Evolutionary conservation across 2,888 invertebrate genomes (phyloP).

Genomic region (Tenthredo distinguenda): DNA sequence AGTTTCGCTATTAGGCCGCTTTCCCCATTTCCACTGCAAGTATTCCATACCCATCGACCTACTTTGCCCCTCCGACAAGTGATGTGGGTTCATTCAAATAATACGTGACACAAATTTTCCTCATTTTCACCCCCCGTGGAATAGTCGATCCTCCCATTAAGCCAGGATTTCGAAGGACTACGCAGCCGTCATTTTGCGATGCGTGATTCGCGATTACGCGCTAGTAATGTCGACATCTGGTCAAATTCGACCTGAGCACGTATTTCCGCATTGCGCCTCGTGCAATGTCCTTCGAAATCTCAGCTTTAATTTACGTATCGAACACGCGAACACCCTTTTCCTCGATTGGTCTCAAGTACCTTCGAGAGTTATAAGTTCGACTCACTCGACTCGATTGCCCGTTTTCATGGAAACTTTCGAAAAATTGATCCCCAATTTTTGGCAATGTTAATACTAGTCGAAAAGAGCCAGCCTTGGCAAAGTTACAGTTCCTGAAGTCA

Average conservation of each 20-base stretch:
- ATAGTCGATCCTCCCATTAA: not conserved
- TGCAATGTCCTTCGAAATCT: not conserved
- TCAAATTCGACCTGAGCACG: not conserved
- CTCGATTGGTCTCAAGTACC: not conserved
- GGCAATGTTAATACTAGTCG: not conserved
- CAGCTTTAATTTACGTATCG: not conserved
- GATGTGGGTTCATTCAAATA: not conserved
- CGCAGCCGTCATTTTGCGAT: not conserved
- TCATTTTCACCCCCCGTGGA: not conserved
- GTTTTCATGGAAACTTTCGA: not conserved
- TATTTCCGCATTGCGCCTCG: not conserved
- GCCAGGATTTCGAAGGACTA: not conserved
- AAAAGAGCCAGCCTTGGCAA: not conserved
- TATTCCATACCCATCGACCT: not conserved
- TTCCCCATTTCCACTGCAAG: not conserved
- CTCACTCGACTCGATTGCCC: not conserved
- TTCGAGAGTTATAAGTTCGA: not conserved
- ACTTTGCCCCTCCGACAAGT: not conserved
- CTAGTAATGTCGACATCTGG: not conserved
- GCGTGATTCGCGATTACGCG: not conserved
- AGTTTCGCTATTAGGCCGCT: not conserved
- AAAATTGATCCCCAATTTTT: not conserved
- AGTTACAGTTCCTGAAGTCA: not conserved
- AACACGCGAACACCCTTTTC: not conserved
- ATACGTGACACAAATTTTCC: not conserved